Percentiles rank a stretch among this genome's conserved stretches.
Evolutionary conservation across 2,888 invertebrate genomes (phyloP).

Genomic region (Taenaris catops): DNA sequence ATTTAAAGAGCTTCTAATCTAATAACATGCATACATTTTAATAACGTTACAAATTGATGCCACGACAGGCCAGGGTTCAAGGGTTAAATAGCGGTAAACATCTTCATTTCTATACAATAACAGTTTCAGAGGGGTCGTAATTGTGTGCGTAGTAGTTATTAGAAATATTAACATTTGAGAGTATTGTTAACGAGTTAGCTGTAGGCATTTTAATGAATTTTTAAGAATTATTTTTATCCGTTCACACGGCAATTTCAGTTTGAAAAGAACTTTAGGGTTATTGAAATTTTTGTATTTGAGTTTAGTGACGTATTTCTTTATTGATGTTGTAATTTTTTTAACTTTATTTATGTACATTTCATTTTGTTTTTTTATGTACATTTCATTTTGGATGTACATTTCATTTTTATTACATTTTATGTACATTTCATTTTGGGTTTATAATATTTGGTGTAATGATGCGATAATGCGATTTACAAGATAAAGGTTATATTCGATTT

Average conservation of each 20-base stretch:
- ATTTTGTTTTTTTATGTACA: too few species aligned
- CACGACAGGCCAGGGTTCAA: conserved; percentile 45
- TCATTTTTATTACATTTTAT: too few species aligned
- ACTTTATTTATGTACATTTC: too few species aligned
- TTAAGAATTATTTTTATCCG: conserved; percentile 23
- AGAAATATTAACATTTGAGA: conserved; percentile 22
- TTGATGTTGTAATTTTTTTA: too few species aligned
- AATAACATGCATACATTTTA: conserved; percentile 20
- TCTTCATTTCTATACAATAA: conserved; percentile 63
- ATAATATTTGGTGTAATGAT: too few species aligned
- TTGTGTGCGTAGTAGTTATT: conserved; percentile 31
- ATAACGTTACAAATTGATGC: conserved; percentile 23
- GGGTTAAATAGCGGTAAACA: conserved; percentile 71
- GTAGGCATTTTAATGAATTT: conserved; percentile 41
- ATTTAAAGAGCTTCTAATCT: conserved; percentile 4
- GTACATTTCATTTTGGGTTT: too few species aligned
- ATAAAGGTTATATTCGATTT: too few species aligned
- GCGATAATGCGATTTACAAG: too few species aligned
- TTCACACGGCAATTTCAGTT: conserved; percentile 51
- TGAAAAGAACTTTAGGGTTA: conserved; percentile 16
- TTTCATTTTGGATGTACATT: too few species aligned
- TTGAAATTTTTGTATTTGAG: too few species aligned
- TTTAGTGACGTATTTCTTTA: too few species aligned
- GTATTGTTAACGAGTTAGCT: conserved; percentile 24
- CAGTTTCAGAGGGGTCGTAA: conserved; percentile 43